Evolutionary conservation across 2,113 vertebrate species (phyloP).

Genomic region (Pelodiscus sinensis): DNA sequence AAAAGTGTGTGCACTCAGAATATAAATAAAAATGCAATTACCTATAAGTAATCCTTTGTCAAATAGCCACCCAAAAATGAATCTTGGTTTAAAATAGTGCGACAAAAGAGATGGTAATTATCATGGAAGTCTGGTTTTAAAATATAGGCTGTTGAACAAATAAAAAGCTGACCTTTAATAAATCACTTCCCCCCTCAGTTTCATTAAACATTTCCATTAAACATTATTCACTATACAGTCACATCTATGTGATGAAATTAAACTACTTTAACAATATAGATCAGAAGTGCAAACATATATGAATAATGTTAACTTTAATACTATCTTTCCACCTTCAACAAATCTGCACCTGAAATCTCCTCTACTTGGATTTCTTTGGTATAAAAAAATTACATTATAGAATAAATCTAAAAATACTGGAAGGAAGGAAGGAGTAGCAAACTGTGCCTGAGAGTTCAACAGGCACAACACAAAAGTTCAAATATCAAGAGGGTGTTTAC

Average conservation of each 20-base stretch:
- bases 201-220: slow-evolving; percentile 51
- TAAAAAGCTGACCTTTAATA: slow-evolving; percentile 26
- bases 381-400: neutral
- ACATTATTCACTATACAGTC: neutral
- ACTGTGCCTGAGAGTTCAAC: neutral
- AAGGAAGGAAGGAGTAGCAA: neutral
- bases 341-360: neutral
- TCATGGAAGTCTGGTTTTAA: slow-evolving; percentile 17
- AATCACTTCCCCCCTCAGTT: slow-evolving; percentile 19
- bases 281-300: neutral
- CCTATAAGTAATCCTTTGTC: slow-evolving; percentile 44
- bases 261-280: neutral
- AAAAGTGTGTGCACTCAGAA: slow-evolving; percentile 16
- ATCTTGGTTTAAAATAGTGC: neutral
- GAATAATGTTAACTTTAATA: neutral
- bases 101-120: neutral
- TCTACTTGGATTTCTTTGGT: neutral
- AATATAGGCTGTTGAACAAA: slow-evolving; percentile 9
- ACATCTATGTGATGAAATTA: neutral
- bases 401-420: neutral
- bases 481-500: neutral
- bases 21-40: slow-evolving; percentile 46
- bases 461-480: neutral
- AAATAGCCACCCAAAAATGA: slow-evolving; percentile 28
- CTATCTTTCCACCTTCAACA: neutral